These are phyloP conservation scores for Pedionomus torquatus DNA, from an alignment of 2,113 vertebrate species.

Conservation along the genomic window DNA sequence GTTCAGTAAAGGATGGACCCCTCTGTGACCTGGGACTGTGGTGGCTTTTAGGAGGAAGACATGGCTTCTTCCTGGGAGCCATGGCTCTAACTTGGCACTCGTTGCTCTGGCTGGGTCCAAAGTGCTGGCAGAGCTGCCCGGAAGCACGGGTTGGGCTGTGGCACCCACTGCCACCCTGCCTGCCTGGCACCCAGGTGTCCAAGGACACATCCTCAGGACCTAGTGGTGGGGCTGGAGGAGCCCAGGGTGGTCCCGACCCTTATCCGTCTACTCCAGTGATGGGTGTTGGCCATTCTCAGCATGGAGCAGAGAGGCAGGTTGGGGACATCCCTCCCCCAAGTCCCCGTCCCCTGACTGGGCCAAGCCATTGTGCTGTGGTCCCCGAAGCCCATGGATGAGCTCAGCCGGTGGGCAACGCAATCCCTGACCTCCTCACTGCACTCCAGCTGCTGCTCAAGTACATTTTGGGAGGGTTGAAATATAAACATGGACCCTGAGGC, in stretches of 20 bases:
- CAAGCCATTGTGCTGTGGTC: fast-evolving
- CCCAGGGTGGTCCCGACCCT: fast-evolving
- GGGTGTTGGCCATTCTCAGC: background rate
- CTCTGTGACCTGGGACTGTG: background rate
- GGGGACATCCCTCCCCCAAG: background rate
- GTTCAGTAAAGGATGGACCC: background rate
- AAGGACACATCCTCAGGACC: background rate
- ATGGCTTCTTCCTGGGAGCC: background rate
- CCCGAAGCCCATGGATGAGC: background rate
- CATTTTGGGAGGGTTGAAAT: background rate
- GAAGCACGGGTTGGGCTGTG: background rate
- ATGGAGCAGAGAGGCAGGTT: background rate
- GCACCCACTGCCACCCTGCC: background rate
- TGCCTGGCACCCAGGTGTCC: background rate
- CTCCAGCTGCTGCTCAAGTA: background rate
- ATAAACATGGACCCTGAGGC: background rate
- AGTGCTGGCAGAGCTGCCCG: background rate
- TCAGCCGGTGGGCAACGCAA: fast-evolving
- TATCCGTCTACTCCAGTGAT: fast-evolving
- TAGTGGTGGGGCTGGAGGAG: too few relatives aligned
- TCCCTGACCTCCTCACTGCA: background rate
- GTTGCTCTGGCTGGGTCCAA: background rate
- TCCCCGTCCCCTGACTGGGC: background rate
- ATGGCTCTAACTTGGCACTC: fast-evolving
- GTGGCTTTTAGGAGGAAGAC: background rate